Conservation (phyloP, 53 echinoderm and acorn worm species). For the Echinometra lucunter region DNA sequence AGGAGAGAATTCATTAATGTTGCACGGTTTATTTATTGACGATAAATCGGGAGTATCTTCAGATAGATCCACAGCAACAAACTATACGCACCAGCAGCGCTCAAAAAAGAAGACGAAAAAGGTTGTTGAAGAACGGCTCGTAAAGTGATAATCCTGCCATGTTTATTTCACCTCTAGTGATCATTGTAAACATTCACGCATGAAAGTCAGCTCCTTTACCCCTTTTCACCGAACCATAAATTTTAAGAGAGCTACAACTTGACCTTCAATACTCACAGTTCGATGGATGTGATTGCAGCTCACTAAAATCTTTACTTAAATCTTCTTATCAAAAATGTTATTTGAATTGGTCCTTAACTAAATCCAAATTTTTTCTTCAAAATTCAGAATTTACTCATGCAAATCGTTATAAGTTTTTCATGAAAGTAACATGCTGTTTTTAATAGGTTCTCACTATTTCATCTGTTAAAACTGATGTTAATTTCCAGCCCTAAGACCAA, state of each 20-base stretch:
- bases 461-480: too few relatives aligned
- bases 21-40: not conserved
- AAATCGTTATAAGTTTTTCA: too few relatives aligned
- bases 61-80: not conserved
- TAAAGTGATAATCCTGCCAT: conserved; percentile 1
- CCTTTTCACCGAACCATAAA: not conserved
- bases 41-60: not conserved
- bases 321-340: not conserved
- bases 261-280: not conserved
- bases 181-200: conserved; percentile 23
- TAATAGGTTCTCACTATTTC: too few relatives aligned
- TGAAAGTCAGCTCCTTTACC: not conserved
- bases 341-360: too few relatives aligned
- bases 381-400: too few relatives aligned
- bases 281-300: not conserved
- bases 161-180: not conserved
- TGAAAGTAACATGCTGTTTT: too few relatives aligned
- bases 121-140: not conserved
- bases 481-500: too few relatives aligned
- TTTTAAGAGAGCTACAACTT: not conserved
- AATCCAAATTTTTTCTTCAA: too few relatives aligned
- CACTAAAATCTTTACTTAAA: not conserved
- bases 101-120: not conserved
- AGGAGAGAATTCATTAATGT: conserved; percentile 11
- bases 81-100: not conserved